Percentiles rank a stretch among this genome's conserved stretches.
These are phyloP conservation scores for Diarsia rubi DNA, from an alignment of 2,888 invertebrate species.

Conservation along the genomic window DNA sequence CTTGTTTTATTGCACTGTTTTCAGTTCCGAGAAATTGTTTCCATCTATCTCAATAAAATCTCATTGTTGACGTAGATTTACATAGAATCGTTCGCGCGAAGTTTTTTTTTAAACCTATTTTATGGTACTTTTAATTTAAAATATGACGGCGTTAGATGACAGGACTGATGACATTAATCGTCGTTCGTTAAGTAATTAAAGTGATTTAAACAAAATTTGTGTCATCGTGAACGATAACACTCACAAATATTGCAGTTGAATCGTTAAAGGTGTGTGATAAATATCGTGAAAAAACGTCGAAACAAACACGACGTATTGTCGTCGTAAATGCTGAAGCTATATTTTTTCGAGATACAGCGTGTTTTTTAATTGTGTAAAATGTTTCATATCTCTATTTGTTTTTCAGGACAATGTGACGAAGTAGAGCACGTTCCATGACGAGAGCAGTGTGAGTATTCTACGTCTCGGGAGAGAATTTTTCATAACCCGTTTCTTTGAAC, in stretches of 20 bases:
- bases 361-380: constrained; percentile 1
- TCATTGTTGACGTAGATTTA: constrained; percentile 67
- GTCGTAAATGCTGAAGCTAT: constrained; percentile 13
- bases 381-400: neutral
- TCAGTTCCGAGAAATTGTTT: constrained; percentile 56
- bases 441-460: constrained; percentile 2
- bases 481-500: constrained; percentile 64
- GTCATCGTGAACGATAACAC: constrained; percentile 49
- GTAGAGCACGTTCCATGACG: constrained; percentile 52
- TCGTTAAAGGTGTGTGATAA: constrained; percentile 39
- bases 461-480: constrained; percentile 60
- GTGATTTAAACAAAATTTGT: constrained; percentile 58
- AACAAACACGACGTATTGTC: constrained; percentile 33
- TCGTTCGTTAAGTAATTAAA: constrained; percentile 56
- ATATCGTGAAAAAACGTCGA: constrained; percentile 36
- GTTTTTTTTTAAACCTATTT: constrained; percentile 52
- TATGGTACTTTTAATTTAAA: constrained; percentile 56
- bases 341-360: constrained; percentile 19
- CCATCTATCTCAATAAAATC: constrained; percentile 69
- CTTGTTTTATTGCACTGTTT: constrained; percentile 64
- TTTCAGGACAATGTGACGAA: constrained; percentile 19
- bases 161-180: constrained; percentile 52
- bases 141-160: constrained; percentile 50
- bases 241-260: constrained; percentile 57
- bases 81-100: constrained; percentile 40